These are phyloP conservation scores for Callithrix jacchus DNA, from an alignment of 2,113 vertebrate genomes.

Conservation along the genomic window DNA sequence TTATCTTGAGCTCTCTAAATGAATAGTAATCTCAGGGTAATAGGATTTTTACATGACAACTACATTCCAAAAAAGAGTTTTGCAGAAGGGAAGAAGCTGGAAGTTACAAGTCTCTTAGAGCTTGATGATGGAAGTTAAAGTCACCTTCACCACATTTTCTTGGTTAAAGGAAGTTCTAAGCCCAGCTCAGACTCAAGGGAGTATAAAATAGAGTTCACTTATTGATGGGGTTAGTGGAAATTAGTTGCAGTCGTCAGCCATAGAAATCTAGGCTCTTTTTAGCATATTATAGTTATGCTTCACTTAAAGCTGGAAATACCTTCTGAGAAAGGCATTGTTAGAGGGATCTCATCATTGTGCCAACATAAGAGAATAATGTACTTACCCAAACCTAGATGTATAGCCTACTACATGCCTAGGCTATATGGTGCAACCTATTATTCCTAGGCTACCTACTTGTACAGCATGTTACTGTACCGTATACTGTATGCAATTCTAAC, in stretches of 20 bases:
- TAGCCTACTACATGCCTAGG: not conserved
- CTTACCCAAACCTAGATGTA: not conserved
- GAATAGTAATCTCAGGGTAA: not conserved
- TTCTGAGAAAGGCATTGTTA: not conserved
- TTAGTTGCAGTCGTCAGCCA: not conserved
- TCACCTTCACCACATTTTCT: not conserved
- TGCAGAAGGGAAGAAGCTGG: not conserved
- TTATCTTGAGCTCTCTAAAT: not conserved
- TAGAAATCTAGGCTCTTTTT: not conserved
- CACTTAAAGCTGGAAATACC: not conserved
- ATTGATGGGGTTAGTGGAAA: not conserved
- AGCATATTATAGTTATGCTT: not conserved
- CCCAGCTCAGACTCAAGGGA: accelerated
- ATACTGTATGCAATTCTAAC: not conserved
- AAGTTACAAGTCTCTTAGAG: not conserved
- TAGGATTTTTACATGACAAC: not conserved
- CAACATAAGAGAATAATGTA: not conserved
- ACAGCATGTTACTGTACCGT: not conserved
- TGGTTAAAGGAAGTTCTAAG: not conserved
- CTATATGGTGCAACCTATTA: not conserved
- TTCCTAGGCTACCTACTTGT: not conserved
- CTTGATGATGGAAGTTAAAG: not conserved
- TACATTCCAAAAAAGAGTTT: not conserved
- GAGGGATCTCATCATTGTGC: not conserved
- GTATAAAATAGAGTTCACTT: not conserved